These are phyloP conservation scores for Mallotus villosus DNA, from an alignment of 2,797 vertebrate species.

Conservation along the genomic window DNA sequence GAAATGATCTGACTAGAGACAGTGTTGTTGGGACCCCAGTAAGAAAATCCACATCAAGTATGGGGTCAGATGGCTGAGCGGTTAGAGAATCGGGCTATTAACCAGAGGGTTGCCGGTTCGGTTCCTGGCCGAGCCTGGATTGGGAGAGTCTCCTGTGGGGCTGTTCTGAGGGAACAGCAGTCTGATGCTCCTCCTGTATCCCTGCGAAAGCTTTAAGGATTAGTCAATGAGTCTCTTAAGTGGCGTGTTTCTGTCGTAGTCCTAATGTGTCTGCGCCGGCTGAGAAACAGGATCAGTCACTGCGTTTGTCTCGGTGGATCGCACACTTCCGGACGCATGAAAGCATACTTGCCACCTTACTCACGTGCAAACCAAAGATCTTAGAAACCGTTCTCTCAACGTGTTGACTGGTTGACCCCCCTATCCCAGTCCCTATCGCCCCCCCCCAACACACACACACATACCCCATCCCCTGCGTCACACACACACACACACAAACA, in stretches of 20 bases:
- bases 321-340: conserved; percentile 76
- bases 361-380: conserved; percentile 68
- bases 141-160: too few relatives aligned
- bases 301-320: conserved; percentile 62
- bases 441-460: conserved; percentile 9
- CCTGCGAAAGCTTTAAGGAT: conserved; percentile 64
- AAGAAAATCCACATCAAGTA: too few relatives aligned
- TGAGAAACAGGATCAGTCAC: conserved; percentile 68
- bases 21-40: not conserved
- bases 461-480: conserved; percentile 38
- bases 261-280: conserved; percentile 76
- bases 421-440: not conserved
- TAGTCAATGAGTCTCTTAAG: conserved; percentile 68
- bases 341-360: conserved; percentile 69
- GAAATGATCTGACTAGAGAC: not conserved
- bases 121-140: too few relatives aligned
- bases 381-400: conserved; percentile 64
- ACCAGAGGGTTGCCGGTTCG: too few relatives aligned
- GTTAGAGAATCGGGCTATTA: too few relatives aligned
- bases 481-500: conserved; percentile 34
- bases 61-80: too few relatives aligned
- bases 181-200: conserved; percentile 52
- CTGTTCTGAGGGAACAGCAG: conserved; percentile 2
- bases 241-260: conserved; percentile 65
- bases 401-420: conserved; percentile 66